A percentile compares a stretch with the other conserved stretches of the same genome.
phyloP scores from a whole-genome alignment of 2,888 invertebrate genomes.

The Lasioglossum villosulum region DNA sequence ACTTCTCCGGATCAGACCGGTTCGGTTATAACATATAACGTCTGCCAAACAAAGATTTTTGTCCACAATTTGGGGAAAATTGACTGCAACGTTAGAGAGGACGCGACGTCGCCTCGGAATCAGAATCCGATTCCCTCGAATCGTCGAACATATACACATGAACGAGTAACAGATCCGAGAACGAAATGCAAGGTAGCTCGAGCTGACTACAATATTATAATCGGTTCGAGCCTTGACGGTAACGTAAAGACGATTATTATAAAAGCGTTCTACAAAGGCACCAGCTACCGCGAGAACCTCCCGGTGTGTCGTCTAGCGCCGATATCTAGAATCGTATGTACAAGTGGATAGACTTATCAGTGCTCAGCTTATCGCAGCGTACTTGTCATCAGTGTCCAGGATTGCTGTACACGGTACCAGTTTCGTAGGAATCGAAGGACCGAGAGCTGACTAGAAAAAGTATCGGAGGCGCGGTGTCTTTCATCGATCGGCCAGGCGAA shows the following conservation, averaged over 20 bases:
- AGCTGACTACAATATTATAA: not conserved
- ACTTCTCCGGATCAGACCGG: not conserved
- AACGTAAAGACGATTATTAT: not conserved
- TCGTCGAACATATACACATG: not conserved
- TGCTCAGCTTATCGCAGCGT: constrained; percentile 68
- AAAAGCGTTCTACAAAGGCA: constrained; percentile 20
- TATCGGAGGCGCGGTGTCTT: constrained; percentile 44
- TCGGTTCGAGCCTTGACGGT: not conserved
- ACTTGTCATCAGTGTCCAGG: constrained; percentile 68
- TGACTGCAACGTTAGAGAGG: not conserved
- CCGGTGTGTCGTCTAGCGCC: constrained; percentile 43
- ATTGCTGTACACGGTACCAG: constrained; percentile 76
- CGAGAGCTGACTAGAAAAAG: constrained; percentile 71
- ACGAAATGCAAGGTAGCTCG: not conserved
- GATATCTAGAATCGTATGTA: constrained; percentile 71
- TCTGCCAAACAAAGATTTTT: not conserved
- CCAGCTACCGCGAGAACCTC: constrained; percentile 53
- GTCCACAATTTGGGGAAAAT: not conserved
- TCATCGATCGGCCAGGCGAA: constrained; percentile 8
- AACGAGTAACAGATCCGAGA: not conserved
- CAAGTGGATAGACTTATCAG: constrained; percentile 74
- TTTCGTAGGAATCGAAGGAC: constrained; percentile 71
- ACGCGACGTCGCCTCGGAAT: constrained; percentile 4
- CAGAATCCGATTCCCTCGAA: not conserved
- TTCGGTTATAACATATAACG: no score